phyloP scores from a whole-genome alignment of 2,113 vertebrate species.

The Anolis carolinensis region DNA sequence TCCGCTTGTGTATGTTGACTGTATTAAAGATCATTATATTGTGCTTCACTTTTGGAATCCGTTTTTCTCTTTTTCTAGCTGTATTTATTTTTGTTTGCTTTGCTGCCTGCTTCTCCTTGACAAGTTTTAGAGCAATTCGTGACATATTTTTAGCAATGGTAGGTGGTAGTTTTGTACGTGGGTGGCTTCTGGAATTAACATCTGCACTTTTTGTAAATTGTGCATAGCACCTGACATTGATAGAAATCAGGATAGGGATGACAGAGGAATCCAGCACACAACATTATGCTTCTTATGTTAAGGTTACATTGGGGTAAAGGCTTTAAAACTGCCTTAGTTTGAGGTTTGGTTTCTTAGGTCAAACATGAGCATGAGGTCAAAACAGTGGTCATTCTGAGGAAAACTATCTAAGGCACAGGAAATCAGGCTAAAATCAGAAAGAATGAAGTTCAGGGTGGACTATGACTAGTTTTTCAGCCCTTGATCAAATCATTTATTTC shows the following conservation, averaged over 20 bases:
- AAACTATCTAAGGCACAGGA: background rate
- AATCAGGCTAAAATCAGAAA: background rate
- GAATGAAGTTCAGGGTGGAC: background rate
- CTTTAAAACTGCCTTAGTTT: rapidly evolving
- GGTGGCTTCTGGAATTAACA: slow-evolving; percentile 69
- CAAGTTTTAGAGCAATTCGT: slow-evolving; percentile 62
- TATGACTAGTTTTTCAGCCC: background rate
- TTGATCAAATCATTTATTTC: background rate
- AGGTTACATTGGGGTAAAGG: slow-evolving; percentile 10
- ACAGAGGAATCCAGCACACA: slow-evolving; percentile 18
- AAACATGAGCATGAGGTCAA: background rate
- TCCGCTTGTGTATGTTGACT: background rate
- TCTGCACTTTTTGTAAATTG: slow-evolving; percentile 69
- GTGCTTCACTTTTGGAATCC: slow-evolving; percentile 60
- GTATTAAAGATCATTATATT: slow-evolving; percentile 51
- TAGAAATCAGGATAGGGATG: background rate
- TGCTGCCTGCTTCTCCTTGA: slow-evolving; percentile 63
- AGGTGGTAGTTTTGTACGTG: slow-evolving; percentile 57
- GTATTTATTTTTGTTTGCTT: slow-evolving; percentile 23
- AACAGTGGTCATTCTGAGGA: background rate
- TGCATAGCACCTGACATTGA: background rate
- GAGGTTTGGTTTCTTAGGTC: background rate
- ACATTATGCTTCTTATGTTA: background rate
- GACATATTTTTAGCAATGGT: slow-evolving; percentile 64
- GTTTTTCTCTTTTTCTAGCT: background rate